A percentile compares a stretch with the other conserved stretches of the same genome.
phyloP scores from a whole-genome alignment of 2,888 invertebrate species.

The Drosophila kuntzei region DNA sequence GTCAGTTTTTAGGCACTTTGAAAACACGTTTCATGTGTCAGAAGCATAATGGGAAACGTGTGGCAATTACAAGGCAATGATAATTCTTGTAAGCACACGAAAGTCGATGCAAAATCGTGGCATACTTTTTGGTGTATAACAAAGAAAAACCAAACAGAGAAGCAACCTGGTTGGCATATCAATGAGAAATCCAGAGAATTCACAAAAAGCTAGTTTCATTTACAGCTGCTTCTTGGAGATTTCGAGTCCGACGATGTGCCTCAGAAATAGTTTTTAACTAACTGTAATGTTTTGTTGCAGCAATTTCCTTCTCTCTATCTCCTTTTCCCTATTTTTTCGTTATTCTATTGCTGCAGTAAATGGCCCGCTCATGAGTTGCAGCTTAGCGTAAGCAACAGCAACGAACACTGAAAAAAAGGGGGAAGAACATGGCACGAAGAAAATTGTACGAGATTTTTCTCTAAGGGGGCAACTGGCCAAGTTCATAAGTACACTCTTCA shows the following conservation, averaged over 20 bases:
- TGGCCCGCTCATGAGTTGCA: conserved; percentile 45
- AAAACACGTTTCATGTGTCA: conserved; percentile 39
- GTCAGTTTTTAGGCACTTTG: conserved; percentile 4
- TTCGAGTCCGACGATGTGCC: conserved; percentile 4
- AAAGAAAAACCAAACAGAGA: conserved; percentile 1
- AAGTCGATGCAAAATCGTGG: conserved; percentile 22
- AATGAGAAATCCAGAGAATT: conserved; percentile 39
- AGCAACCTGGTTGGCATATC: conserved; percentile 43
- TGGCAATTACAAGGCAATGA: conserved; percentile 55
- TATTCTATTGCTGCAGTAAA: conserved; percentile 42
- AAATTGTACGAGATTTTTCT: conserved; percentile 8
- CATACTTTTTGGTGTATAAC: conserved; percentile 32
- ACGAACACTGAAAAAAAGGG: conserved; percentile 4
- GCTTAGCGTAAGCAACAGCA: conserved; percentile 29
- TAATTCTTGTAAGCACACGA: conserved; percentile 36
- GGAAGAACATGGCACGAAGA: not conserved
- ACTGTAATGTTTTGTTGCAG: conserved; percentile 20
- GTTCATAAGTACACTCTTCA: conserved; percentile 69
- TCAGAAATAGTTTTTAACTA: conserved; percentile 21
- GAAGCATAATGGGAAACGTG: conserved; percentile 53
- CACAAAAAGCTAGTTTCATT: conserved; percentile 32
- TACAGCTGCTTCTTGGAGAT: conserved; percentile 31
- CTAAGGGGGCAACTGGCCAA: conserved; percentile 38
- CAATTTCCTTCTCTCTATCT: conserved; percentile 7
- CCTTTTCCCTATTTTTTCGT: not conserved